Percentiles rank a stretch among this genome's conserved stretches.
phyloP scores from a whole-genome alignment of 2,797 vertebrate genomes.

The Coregonus sp. region DNA sequence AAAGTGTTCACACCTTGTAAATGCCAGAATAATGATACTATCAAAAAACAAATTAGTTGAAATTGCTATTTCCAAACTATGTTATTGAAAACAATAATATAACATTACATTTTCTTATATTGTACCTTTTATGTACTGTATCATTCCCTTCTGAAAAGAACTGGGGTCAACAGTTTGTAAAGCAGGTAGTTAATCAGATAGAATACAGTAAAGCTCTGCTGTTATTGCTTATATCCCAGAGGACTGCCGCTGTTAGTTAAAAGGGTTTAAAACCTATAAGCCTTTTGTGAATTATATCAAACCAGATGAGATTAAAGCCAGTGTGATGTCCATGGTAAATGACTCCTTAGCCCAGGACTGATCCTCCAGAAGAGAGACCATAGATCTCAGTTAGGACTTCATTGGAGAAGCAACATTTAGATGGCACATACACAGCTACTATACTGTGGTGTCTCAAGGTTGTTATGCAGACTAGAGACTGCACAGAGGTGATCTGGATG shows the following conservation, averaged over 20 bases:
- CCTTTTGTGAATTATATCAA: constrained; percentile 70
- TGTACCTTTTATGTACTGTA: not conserved
- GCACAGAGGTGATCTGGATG: not conserved
- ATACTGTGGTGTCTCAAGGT: constrained; percentile 45
- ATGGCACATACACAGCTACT: not conserved
- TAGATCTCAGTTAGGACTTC: constrained; percentile 39
- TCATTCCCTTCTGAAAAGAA: constrained; percentile 21
- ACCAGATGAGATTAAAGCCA: constrained; percentile 69
- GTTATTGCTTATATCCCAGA: constrained; percentile 48
- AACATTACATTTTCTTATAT: too few relatives aligned
- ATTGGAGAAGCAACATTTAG: constrained; percentile 39
- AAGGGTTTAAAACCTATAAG: constrained; percentile 61
- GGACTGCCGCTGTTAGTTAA: constrained; percentile 48
- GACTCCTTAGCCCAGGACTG: constrained; percentile 71
- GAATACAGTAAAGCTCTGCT: not conserved
- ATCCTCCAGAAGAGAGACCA: constrained; percentile 61
- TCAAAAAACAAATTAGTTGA: too few relatives aligned
- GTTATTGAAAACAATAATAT: constrained; percentile 12
- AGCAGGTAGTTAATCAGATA: constrained; percentile 18
- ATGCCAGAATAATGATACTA: too few relatives aligned
- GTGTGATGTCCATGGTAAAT: constrained; percentile 74
- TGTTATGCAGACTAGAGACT: constrained; percentile 22
- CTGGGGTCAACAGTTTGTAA: constrained; percentile 32
- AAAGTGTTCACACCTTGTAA: too few relatives aligned
- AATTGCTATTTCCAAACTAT: not conserved